phyloP scores from a whole-genome alignment of 2,113 vertebrate species.

The Bos javanicus region DNA sequence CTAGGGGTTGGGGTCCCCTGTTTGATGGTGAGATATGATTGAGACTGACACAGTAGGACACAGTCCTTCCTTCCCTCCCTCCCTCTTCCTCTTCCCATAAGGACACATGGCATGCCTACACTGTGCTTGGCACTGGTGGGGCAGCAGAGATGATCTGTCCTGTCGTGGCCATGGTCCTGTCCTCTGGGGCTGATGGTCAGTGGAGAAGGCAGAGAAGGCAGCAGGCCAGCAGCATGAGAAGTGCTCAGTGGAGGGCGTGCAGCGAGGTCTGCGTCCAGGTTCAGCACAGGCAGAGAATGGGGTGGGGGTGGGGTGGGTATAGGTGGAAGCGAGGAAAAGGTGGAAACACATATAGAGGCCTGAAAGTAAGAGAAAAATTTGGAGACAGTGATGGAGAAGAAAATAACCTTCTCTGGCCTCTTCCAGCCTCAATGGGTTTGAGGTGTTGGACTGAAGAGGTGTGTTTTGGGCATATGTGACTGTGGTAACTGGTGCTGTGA shows the following conservation, averaged over 20 bases:
- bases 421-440: too few relatives aligned
- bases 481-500: neutral
- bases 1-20: neutral
- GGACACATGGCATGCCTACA: neutral
- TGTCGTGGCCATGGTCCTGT: fast-evolving
- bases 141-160: neutral
- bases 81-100: neutral
- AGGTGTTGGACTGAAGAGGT: neutral
- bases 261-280: neutral
- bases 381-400: neutral
- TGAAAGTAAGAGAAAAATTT: neutral
- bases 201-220: neutral
- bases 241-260: neutral
- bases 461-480: neutral
- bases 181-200: neutral
- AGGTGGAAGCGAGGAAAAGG: neutral
- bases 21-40: neutral
- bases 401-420: neutral
- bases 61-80: too few relatives aligned
- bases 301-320: neutral
- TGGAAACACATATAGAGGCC: neutral
- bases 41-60: neutral
- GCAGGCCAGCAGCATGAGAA: neutral
- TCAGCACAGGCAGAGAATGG: neutral
- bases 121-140: neutral